Conservation (phyloP, 2,113 vertebrate species). For the Geococcyx californianus region DNA sequence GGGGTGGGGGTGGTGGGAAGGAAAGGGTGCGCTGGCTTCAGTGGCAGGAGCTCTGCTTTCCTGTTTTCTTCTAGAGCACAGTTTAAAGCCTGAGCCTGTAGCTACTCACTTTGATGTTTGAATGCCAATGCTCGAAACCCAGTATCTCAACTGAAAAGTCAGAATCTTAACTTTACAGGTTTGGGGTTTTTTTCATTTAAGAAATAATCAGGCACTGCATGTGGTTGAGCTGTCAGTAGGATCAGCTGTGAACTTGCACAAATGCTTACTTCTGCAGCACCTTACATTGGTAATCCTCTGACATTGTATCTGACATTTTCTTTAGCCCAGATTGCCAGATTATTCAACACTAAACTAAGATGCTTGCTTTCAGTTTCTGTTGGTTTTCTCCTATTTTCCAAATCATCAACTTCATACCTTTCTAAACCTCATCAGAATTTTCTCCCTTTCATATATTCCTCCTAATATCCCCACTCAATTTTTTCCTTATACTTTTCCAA, state of each 20-base stretch:
- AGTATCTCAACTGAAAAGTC: not conserved
- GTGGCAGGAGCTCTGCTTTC: not conserved
- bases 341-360: not conserved
- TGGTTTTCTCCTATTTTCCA: not conserved
- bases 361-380: not conserved
- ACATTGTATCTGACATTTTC: not conserved
- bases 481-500: not conserved
- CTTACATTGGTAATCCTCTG: not conserved
- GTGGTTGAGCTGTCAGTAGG: not conserved
- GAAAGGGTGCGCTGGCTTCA: not conserved
- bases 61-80: not conserved
- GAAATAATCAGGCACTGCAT: not conserved
- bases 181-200: not conserved
- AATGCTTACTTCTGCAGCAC: not conserved
- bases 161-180: not conserved
- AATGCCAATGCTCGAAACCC: not conserved
- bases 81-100: not conserved
- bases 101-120: not conserved
- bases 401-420: not conserved
- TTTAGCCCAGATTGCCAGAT: not conserved
- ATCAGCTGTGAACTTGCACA: not conserved
- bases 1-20: not conserved
- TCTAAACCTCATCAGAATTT: not conserved
- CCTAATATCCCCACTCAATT: not conserved
- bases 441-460: not conserved